These are phyloP conservation scores for Tinamus guttatus DNA, from an alignment of 2,113 vertebrate genomes.

Conservation along the genomic window DNA sequence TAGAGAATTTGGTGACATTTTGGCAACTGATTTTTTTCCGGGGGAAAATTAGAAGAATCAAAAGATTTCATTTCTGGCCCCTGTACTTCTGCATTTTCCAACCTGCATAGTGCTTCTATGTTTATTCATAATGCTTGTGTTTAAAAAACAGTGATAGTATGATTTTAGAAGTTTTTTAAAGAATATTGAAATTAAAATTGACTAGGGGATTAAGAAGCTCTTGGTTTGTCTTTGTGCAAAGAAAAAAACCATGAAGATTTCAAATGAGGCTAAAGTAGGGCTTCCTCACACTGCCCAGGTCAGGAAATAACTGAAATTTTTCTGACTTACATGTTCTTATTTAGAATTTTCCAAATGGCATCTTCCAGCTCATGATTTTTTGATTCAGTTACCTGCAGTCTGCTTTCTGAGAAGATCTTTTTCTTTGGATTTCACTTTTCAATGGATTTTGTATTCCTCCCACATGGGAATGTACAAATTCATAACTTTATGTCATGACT, in stretches of 20 bases:
- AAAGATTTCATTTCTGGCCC: not conserved
- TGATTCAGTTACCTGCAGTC: not conserved
- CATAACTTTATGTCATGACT: too few species aligned
- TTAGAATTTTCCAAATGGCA: not conserved
- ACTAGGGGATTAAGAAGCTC: not conserved
- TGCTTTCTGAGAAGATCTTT: not conserved
- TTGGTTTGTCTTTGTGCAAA: not conserved
- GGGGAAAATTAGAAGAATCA: not conserved
- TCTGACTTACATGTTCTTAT: not conserved
- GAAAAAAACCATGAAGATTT: not conserved
- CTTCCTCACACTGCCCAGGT: not conserved
- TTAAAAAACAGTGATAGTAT: not conserved
- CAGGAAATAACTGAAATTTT: not conserved
- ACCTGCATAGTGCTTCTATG: not conserved
- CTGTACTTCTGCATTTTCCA: not conserved
- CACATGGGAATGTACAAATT: not conserved
- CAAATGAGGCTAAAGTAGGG: not conserved
- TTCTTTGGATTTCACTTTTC: not conserved
- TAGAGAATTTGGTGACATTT: not conserved
- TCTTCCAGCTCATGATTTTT: not conserved
- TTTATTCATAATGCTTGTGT: not conserved
- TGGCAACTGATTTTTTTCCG: not conserved
- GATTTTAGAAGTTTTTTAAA: not conserved
- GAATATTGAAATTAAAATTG: not conserved
- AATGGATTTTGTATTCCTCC: not conserved